Evolutionary conservation across 2,113 vertebrate genomes (phyloP).

Genomic region (Sylvia atricapilla): DNA sequence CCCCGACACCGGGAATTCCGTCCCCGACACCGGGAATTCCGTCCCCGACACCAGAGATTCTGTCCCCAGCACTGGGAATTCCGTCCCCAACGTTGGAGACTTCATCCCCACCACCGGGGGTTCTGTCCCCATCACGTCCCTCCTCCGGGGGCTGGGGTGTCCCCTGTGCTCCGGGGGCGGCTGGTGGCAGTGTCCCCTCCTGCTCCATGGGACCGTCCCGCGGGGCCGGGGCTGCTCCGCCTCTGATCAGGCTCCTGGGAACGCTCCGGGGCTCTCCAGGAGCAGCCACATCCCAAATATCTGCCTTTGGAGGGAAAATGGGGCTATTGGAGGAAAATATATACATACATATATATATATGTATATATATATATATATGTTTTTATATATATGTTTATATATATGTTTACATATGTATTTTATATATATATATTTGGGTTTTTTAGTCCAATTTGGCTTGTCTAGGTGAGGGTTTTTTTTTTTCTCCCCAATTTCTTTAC

Average conservation of each 20-base stretch:
- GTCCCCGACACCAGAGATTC: background rate
- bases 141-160: no score
- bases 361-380: no score
- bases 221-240: background rate
- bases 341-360: no score
- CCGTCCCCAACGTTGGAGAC: background rate
- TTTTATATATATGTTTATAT: no score
- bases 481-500: background rate
- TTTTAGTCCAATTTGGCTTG: background rate
- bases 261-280: accelerated
- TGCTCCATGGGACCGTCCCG: background rate
- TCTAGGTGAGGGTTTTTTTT: background rate
- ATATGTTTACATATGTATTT: no score
- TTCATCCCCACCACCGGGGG: background rate
- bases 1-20: background rate
- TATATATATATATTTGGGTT: no score
- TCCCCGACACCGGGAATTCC: background rate
- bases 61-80: background rate
- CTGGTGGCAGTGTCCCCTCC: background rate
- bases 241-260: background rate
- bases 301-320: background rate
- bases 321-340: background rate
- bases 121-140: accelerated
- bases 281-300: background rate
- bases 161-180: no score